These are phyloP conservation scores for Passer domesticus DNA, from an alignment of 2,113 vertebrate genomes.

Conservation along the genomic window DNA sequence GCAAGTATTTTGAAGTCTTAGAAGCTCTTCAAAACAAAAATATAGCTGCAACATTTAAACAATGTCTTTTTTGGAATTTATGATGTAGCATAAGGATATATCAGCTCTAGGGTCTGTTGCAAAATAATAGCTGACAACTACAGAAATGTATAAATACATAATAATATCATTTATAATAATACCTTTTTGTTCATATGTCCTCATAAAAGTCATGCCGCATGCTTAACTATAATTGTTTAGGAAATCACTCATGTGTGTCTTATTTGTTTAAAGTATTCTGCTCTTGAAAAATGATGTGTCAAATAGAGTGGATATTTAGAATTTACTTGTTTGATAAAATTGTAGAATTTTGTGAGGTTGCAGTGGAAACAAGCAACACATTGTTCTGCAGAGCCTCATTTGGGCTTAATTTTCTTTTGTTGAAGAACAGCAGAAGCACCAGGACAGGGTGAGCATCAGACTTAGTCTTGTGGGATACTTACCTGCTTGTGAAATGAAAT, in stretches of 20 bases:
- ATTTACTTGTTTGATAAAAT: neutral
- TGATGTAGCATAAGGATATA: neutral
- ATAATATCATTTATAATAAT: neutral
- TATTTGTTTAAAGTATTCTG: slow-evolving; percentile 18
- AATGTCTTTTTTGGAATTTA: neutral
- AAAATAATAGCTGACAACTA: neutral
- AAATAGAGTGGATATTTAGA: neutral
- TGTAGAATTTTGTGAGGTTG: neutral
- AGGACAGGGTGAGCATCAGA: neutral
- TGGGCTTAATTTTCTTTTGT: neutral
- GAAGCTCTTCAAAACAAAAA: neutral
- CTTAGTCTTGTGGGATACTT: neutral
- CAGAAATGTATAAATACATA: neutral
- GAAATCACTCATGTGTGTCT: neutral
- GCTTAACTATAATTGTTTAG: neutral
- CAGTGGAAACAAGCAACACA: neutral
- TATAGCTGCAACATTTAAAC: neutral
- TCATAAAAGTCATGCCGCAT: neutral
- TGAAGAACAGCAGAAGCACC: neutral
- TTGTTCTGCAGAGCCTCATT: neutral
- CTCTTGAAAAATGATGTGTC: neutral
- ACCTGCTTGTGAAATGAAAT: neutral
- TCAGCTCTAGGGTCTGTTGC: neutral
- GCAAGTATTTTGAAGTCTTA: neutral
- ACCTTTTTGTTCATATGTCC: neutral